Base-by-base conservation (phyloP, 2,888 invertebrate genomes). In the Dynastes tityus region DNA sequence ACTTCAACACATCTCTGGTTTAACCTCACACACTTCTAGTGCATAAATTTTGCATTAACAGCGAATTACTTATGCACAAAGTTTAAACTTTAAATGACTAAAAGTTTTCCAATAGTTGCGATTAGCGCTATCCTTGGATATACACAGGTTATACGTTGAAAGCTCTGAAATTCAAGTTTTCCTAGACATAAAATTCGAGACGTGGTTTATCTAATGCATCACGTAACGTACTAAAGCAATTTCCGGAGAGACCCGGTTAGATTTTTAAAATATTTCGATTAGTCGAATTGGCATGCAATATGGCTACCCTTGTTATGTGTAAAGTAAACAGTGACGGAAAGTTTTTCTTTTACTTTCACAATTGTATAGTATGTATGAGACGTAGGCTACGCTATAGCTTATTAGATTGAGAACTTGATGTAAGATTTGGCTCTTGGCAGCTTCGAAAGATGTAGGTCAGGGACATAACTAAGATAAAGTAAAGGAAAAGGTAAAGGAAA, bases 151-250 rank as follows among this genome's bases (percentile, higher is more conserved):
- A 11, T 45, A 45, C 45, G 45, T 11, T 11, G 8, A 8, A 45
- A 45, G 11, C 45, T 2, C 37, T 65, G n/a, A 65, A 65, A 16
- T 13, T 40, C 13, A 6, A 65, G 40, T 45, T 55, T 65, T 65
- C 45, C 16, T 65, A 37, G 40, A 40, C 11, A 40, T 55, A 55
- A 55, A 55, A 55, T 55, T 55, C 55, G 3, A 16, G 8, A 65
- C 65, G 37, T 65, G 40, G 40, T 22, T 65, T 65, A 65, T 16
- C 40, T n/a, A 16, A 65, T 65, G 40, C 32, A 65, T 65, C 64
- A 65, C 37, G 32, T 65, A 29, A 5, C 37, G 40, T 13, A 65
- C 65, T 63, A 63, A 32, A 29, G 63, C 63, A 55, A 55, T 55
- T 55, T 55, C 16, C 55, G n/a, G n/a, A 2, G 37, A 13, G 40